Conservation (phyloP, 2,888 invertebrate genomes). For the Ptychoptera albimana region DNA sequence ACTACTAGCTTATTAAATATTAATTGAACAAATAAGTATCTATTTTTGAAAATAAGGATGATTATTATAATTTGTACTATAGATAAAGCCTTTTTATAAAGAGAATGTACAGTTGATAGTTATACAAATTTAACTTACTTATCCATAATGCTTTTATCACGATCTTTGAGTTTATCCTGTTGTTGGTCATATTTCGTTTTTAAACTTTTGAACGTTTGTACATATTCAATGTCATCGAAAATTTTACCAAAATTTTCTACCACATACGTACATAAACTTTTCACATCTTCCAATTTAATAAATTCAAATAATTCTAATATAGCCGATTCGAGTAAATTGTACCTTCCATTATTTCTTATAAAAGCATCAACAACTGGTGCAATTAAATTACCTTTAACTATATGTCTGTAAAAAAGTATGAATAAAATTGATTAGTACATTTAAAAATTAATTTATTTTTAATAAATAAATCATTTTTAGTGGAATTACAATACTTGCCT, state of each 20-base stretch:
- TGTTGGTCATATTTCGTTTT: constrained; percentile 80
- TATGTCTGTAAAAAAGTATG: constrained; percentile 43
- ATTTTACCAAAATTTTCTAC: constrained; percentile 93
- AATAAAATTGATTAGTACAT: not conserved
- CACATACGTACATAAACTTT: constrained; percentile 79
- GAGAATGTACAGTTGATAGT: no score
- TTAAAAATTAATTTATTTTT: not conserved
- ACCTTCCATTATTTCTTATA: constrained; percentile 90
- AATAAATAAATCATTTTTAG: constrained; percentile 1
- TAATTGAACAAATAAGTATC: no score
- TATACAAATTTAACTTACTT: constrained; percentile 45
- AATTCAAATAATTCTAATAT: constrained; percentile 99
- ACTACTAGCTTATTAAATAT: no score
- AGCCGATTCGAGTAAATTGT: constrained; percentile 97
- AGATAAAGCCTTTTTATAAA: no score
- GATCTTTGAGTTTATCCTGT: constrained; percentile 77
- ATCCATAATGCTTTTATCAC: constrained; percentile 53
- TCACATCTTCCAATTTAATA: constrained; percentile 86
- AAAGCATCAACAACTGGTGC: constrained; percentile 94
- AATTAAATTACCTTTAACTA: constrained; percentile 86
- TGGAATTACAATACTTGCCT: constrained; percentile 21
- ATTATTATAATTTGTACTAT: no score
- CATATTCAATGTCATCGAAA: constrained; percentile 90
- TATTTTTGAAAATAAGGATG: no score
- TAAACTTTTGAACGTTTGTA: constrained; percentile 92